Base-by-base conservation (phyloP, 1,140 invertebrate genomes). In the Neodiprion lecontei region DNA sequence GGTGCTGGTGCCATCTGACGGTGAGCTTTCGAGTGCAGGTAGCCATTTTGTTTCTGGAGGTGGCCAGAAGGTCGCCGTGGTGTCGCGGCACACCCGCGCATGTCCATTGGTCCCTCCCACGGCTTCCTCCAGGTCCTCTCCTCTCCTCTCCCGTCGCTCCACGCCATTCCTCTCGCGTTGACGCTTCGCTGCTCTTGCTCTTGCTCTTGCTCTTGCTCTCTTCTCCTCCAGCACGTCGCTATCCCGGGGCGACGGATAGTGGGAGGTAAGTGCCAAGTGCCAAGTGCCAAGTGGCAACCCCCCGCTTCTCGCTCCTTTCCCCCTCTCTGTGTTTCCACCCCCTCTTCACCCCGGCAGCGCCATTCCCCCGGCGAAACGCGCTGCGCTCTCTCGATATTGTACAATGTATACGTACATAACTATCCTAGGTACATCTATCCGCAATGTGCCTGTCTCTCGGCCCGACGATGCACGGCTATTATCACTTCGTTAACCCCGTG, bases 11-110 rank as follows among this genome's bases (percentile, higher is more conserved):
- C 86, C 87, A 88, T 88, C 87, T 88, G 75, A 82, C 78, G 79
- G 76, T 50, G 68, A 77, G 67, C 76, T 73, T 70, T 61, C 72
- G 79, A 82, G 79, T 61, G 73, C 69, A 48, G 81, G 86, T 87
- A 88, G 87, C 87, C 87, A 88, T 88, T 88, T 88, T 88, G 87
- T 88, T 88, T 87, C 86, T 87, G 84, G 86, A 87, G 85, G 85
- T 88, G 86, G 86, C 86, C 86, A 88, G 87, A 88, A 88, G 87
- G 87, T 88, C 85, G 87, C 85, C 86, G 87, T 87, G 80, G 84
- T 85, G 84, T 87, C 86, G 85, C 85, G 86, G 79, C 86, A 86
- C 87, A 88, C 87, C 87, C 87, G 87, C 87, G 86, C 87, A 88
- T 88, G 87, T 87, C 86, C 86, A 87, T 84, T 88, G 86, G 87